phyloP scores from a whole-genome alignment of 2,113 vertebrate genomes.

The Reinhardtius hippoglossoides region DNA sequence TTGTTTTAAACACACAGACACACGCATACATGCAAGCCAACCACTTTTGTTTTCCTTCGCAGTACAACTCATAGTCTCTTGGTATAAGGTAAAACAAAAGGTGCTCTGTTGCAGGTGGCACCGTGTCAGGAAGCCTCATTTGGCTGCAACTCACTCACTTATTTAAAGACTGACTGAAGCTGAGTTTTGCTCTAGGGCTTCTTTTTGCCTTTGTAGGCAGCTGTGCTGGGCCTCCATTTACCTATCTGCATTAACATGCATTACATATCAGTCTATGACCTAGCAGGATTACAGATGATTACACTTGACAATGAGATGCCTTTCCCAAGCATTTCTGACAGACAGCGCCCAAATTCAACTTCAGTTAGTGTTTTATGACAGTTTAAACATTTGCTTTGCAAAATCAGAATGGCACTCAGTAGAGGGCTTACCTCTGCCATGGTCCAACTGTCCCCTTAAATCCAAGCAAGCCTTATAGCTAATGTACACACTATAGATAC shows the following conservation, averaged over 20 bases:
- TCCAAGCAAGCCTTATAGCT: neutral
- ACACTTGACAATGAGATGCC: too few species aligned
- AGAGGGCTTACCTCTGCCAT: too few species aligned
- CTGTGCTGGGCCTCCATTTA: neutral
- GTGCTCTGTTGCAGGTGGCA: neutral
- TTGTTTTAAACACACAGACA: slow-evolving; percentile 13
- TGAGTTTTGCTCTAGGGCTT: slow-evolving; percentile 21
- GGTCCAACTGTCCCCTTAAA: neutral
- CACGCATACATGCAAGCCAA: neutral
- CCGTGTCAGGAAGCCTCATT: neutral
- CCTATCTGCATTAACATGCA: slow-evolving; percentile 24
- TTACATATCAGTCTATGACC: slow-evolving; percentile 18
- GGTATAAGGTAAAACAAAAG: slow-evolving; percentile 10
- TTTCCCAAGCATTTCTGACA: neutral
- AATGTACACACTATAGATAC: too few species aligned
- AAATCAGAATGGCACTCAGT: too few species aligned
- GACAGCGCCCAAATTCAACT: slow-evolving; percentile 10
- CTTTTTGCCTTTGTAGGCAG: slow-evolving; percentile 21
- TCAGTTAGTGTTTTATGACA: neutral
- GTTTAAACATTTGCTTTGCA: neutral
- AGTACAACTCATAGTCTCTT: too few species aligned
- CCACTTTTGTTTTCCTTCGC: too few species aligned
- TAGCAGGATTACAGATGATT: slow-evolving; percentile 11
- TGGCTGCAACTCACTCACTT: neutral
- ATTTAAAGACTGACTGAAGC: neutral